A percentile compares a stretch with the other conserved stretches of the same genome.
Conservation (phyloP, 2,888 invertebrate genomes). For the Drosophila parthenogenetica region DNA sequence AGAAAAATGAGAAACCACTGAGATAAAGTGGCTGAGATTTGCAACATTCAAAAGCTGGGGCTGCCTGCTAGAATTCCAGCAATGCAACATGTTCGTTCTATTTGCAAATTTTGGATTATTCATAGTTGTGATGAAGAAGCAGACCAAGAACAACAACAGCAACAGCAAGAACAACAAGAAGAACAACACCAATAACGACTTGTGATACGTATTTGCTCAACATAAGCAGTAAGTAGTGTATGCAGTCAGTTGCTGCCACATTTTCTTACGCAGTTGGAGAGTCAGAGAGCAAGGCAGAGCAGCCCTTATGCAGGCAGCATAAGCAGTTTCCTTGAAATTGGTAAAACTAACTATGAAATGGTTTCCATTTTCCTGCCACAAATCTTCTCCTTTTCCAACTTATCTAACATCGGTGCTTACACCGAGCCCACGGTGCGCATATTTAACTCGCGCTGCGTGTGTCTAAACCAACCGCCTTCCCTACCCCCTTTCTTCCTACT, state of each 20-base stretch:
- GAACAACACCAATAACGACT: conserved; percentile 35
- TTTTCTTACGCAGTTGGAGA: conserved; percentile 76
- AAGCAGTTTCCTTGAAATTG: conserved; percentile 71
- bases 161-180: conserved; percentile 34
- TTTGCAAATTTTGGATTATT: conserved; percentile 79
- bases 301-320: conserved; percentile 62
- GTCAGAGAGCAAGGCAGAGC: background rate
- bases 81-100: conserved; percentile 62
- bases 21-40: conserved; percentile 80
- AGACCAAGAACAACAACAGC: conserved; percentile 32
- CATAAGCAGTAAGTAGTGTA: conserved; percentile 75
- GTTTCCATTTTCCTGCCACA: conserved; percentile 28
- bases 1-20: conserved; percentile 79
- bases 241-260: conserved; percentile 45
- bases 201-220: conserved; percentile 63
- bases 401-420: conserved; percentile 63
- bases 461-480: conserved; percentile 32
- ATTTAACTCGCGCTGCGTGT: conserved; percentile 74
- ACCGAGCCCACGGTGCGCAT: conserved; percentile 70
- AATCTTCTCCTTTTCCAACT: conserved; percentile 29
- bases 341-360: conserved; percentile 62
- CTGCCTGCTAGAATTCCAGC: conserved; percentile 61
- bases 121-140: conserved; percentile 64
- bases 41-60: conserved; percentile 75
- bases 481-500: background rate